These are phyloP conservation scores for Philereme vetulata DNA, from an alignment of 2,888 invertebrate genomes.

Conservation along the genomic window DNA sequence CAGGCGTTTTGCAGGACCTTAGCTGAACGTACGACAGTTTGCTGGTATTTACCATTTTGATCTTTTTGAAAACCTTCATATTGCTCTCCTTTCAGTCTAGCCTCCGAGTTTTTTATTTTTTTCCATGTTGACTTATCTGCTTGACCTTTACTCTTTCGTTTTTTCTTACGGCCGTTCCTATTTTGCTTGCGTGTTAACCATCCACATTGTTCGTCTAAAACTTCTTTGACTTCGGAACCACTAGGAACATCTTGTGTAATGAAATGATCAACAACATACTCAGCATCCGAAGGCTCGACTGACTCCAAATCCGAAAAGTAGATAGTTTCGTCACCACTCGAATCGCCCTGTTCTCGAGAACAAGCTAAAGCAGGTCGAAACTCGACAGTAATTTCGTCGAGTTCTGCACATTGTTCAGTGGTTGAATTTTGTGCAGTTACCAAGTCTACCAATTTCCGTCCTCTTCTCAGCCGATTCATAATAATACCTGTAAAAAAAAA, in stretches of 20 bases:
- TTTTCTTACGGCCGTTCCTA: not conserved
- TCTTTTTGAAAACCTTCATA: too few relatives aligned
- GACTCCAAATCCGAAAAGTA: slow-evolving; percentile 3
- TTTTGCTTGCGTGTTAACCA: too few relatives aligned
- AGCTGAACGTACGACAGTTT: slow-evolving; percentile 3
- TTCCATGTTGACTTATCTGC: slow-evolving; percentile 3
- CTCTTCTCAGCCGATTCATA: not conserved
- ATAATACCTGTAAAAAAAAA: not conserved
- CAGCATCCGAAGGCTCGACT: not conserved
- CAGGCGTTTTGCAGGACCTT: not conserved
- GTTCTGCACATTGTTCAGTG: not conserved
- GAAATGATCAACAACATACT: not conserved
- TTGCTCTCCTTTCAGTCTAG: too few relatives aligned
- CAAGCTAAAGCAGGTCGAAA: not conserved
- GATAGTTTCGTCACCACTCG: not conserved
- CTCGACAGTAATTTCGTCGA: not conserved
- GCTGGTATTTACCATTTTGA: not conserved
- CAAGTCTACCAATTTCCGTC: slow-evolving; percentile 2
- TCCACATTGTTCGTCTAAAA: too few relatives aligned
- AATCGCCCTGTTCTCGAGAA: slow-evolving; percentile 1
- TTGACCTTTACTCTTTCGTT: slow-evolving; percentile 4
- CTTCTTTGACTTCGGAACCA: not conserved
- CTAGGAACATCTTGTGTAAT: not conserved
- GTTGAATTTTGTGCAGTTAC: not conserved
- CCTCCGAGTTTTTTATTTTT: slow-evolving; percentile 1